Conservation (phyloP, 2,113 vertebrate species). For the Phalacrocorax pelagicus region DNA sequence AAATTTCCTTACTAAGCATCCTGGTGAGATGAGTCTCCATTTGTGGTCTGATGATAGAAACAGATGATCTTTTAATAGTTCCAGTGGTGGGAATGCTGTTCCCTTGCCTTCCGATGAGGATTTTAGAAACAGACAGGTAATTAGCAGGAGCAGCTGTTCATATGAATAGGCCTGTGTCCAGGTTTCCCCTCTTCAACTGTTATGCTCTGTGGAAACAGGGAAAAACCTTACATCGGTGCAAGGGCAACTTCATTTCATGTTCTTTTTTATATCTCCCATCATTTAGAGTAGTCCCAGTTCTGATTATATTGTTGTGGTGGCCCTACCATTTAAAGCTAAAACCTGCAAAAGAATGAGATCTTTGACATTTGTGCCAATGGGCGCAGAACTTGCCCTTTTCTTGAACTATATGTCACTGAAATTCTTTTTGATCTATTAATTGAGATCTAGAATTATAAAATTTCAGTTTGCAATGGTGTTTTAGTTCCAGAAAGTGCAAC, state of each 20-base stretch:
- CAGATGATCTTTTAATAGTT: constrained; percentile 55
- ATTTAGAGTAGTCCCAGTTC: neutral
- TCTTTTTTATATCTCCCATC: neutral
- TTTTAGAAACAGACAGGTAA: constrained; percentile 55
- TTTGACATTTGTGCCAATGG: neutral
- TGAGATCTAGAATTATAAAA: neutral
- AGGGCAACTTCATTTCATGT: neutral
- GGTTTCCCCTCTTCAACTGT: constrained; percentile 32
- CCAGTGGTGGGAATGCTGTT: constrained; percentile 43
- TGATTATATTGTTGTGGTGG: neutral
- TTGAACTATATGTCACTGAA: neutral
- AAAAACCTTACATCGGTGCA: neutral
- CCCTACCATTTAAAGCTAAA: neutral
- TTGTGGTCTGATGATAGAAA: constrained; percentile 22
- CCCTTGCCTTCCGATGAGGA: neutral
- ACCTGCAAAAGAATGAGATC: neutral
- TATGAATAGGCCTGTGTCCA: constrained; percentile 42
- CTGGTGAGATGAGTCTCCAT: neutral
- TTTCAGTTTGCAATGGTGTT: neutral
- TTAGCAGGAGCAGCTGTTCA: constrained; percentile 64
- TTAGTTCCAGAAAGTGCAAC: neutral
- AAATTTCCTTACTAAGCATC: neutral
- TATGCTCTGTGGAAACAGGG: neutral
- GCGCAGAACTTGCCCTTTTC: neutral
- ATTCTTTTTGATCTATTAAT: neutral